phyloP scores from a whole-genome alignment of 92 coral and sea anemone genomes.

The Parazoanthus swiftii region DNA sequence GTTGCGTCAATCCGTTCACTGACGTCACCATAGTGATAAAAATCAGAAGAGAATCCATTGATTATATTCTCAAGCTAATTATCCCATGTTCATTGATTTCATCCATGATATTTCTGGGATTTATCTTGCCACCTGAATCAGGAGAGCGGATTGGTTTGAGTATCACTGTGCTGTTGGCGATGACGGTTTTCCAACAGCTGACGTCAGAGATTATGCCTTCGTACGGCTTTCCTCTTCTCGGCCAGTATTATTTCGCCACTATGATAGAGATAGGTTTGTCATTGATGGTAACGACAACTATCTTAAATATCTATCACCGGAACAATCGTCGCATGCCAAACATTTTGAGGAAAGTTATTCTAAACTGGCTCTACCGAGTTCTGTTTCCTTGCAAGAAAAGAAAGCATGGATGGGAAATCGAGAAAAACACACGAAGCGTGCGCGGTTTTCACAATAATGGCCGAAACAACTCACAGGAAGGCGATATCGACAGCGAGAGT shows the following conservation, averaged over 20 bases:
- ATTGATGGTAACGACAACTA: conserved; percentile 56
- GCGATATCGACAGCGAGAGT: conserved; percentile 27
- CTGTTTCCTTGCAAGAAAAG: conserved; percentile 32
- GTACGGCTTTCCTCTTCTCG: conserved; percentile 60
- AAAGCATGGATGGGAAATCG: conserved; percentile 26
- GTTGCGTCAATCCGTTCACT: conserved; percentile 55
- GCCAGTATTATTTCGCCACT: conserved; percentile 65
- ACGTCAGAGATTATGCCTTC: conserved; percentile 67
- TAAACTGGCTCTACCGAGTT: conserved; percentile 54
- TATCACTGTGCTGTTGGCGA: conserved; percentile 61
- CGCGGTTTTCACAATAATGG: conserved; percentile 1
- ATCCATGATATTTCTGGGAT: conserved; percentile 67
- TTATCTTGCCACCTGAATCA: conserved; percentile 65
- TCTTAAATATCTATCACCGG: conserved; percentile 60
- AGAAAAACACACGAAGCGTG: background rate
- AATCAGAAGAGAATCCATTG: conserved; percentile 59
- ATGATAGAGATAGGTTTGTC: conserved; percentile 64
- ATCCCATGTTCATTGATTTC: conserved; percentile 68
- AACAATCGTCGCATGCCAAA: conserved; percentile 66
- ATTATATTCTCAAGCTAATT: conserved; percentile 58
- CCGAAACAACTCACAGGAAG: background rate
- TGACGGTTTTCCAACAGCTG: conserved; percentile 68
- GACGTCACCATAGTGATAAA: conserved; percentile 47
- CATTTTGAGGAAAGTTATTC: conserved; percentile 54
- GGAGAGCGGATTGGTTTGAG: conserved; percentile 67